Percentiles rank a stretch among this genome's conserved stretches.
Conservation (phyloP, 2,797 vertebrate species). For the Enteromius anoplus region DNA sequence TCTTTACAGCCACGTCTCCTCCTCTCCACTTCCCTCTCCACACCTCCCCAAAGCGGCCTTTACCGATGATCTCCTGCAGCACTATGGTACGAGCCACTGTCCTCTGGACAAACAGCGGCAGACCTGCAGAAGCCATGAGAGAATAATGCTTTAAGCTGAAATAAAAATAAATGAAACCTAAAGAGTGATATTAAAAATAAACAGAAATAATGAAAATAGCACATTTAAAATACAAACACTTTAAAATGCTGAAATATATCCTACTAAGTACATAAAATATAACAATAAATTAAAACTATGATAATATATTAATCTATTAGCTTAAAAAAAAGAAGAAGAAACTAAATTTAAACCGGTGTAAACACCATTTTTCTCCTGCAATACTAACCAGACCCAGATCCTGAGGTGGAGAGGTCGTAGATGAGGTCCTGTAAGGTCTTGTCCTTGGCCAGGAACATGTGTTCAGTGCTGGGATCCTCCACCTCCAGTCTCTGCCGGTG, state of each 20-base stretch:
- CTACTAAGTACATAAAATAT: neutral
- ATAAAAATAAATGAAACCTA: neutral
- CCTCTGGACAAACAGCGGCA: conserved; percentile 92
- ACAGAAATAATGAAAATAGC: neutral
- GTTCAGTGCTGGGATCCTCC: conserved; percentile 93
- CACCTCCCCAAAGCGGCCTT: conserved; percentile 93
- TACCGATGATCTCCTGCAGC: conserved; percentile 94
- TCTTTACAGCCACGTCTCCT: conserved; percentile 93
- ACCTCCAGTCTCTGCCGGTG: conserved; percentile 91
- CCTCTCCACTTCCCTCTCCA: conserved; percentile 94
- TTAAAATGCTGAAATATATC: neutral
- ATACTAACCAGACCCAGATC: conserved; percentile 90
- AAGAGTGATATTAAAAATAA: neutral
- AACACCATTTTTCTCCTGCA: neutral
- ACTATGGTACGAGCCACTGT: conserved; percentile 94
- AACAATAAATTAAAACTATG: neutral
- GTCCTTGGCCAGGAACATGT: conserved; percentile 92
- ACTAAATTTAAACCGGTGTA: too few species aligned
- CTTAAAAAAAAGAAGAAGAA: too few species aligned
- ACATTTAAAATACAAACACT: neutral
- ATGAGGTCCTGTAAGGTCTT: conserved; percentile 94
- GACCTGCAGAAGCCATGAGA: conserved; percentile 70
- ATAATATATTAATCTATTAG: neutral
- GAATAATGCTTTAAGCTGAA: neutral
- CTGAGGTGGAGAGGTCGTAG: conserved; percentile 94